Evolutionary conservation across 92 coral and sea anemone species (phyloP).

Genomic region (Meandrina meandrites): DNA sequence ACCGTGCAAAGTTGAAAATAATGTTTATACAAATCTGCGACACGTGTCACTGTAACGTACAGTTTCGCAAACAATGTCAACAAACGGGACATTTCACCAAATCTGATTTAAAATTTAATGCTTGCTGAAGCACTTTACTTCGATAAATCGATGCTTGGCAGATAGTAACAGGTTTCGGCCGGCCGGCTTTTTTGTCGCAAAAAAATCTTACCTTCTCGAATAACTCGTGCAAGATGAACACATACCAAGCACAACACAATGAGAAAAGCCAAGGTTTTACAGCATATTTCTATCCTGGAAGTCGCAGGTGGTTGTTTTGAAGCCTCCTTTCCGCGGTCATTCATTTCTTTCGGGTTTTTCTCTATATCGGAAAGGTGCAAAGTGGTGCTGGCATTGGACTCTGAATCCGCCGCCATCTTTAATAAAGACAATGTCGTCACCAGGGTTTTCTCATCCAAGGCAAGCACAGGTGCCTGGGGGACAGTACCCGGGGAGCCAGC

Average conservation of each 20-base stretch:
- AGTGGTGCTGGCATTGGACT: not conserved
- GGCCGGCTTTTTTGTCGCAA: not conserved
- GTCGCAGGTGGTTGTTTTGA: slow-evolving; percentile 25
- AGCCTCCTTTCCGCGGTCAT: slow-evolving; percentile 22
- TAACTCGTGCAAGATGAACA: slow-evolving; percentile 76
- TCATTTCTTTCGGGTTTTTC: slow-evolving; percentile 26
- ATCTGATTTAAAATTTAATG: not conserved
- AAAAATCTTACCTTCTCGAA: slow-evolving; percentile 66
- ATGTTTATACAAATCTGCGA: not conserved
- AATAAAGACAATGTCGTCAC: not conserved
- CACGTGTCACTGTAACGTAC: slow-evolving; percentile 12
- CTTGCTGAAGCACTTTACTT: not conserved
- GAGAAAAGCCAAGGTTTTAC: slow-evolving; percentile 77
- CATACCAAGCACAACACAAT: slow-evolving; percentile 67
- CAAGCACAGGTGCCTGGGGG: not conserved
- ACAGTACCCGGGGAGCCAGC: no score
- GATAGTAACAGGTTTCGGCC: not conserved
- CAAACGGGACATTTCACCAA: not conserved
- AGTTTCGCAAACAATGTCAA: not conserved
- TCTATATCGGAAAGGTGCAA: slow-evolving; percentile 34
- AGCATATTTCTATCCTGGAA: slow-evolving; percentile 66
- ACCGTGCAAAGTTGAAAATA: not conserved
- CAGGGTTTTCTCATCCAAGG: not conserved
- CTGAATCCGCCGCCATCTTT: slow-evolving; percentile 52
- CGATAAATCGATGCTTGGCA: not conserved